phyloP scores from a whole-genome alignment of 2,113 vertebrate genomes.

The Tonatia bakeri region DNA sequence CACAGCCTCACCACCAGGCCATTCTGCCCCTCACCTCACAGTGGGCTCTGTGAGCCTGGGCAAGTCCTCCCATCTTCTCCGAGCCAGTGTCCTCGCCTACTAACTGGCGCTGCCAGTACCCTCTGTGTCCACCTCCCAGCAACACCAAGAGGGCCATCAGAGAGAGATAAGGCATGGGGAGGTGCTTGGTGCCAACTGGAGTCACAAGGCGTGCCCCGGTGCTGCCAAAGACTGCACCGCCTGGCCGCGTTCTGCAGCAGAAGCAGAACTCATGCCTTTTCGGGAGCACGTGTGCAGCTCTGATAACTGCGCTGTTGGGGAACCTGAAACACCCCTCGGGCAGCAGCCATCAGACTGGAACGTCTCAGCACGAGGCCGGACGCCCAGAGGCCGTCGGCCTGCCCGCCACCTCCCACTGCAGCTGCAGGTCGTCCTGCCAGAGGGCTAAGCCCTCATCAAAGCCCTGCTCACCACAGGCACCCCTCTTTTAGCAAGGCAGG shows the following conservation, averaged over 20 bases:
- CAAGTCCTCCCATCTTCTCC: neutral
- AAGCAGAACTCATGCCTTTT: neutral
- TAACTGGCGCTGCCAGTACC: neutral
- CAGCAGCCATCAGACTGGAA: constrained; percentile 29
- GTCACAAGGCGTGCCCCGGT: neutral
- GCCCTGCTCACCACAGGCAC: neutral
- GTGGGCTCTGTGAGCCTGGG: neutral
- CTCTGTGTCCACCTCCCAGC: neutral
- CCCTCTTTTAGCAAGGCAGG: neutral
- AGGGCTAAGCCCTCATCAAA: neutral
- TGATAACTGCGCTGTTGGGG: neutral
- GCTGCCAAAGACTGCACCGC: neutral
- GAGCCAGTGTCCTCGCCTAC: neutral
- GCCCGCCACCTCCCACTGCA: neutral
- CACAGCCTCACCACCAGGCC: neutral
- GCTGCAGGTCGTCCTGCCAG: neutral
- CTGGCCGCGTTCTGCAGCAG: neutral
- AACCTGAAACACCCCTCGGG: neutral
- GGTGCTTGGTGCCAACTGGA: rapidly evolving
- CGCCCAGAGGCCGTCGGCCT: neutral
- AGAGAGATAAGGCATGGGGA: neutral
- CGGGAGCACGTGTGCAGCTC: neutral
- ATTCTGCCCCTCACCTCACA: neutral
- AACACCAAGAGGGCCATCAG: neutral
- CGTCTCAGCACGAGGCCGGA: neutral